Conservation (phyloP, 2,113 vertebrate species). For the Thalassoma bifasciatum region DNA sequence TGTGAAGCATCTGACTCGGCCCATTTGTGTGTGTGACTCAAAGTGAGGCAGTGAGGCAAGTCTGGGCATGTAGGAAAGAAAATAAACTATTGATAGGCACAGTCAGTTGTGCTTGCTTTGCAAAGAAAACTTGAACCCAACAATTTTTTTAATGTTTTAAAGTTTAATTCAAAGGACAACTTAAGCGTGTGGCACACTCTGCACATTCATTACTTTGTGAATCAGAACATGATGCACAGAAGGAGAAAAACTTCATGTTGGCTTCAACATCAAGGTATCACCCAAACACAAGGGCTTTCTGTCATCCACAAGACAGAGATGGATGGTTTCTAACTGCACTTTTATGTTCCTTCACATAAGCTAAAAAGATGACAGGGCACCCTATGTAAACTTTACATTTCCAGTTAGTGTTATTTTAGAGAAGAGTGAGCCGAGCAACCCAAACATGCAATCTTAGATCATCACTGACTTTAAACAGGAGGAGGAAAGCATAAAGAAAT, state of each 20-base stretch:
- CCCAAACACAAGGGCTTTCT: constrained; percentile 1
- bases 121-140: constrained; percentile 17
- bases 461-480: background rate
- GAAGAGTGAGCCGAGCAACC: background rate
- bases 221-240: too few species aligned
- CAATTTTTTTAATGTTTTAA: too few species aligned
- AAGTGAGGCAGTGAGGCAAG: constrained; percentile 58
- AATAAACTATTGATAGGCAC: constrained; percentile 42
- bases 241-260: too few species aligned
- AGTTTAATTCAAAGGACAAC: too few species aligned
- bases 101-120: constrained; percentile 27
- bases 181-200: too few species aligned
- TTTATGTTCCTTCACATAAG: constrained; percentile 33
- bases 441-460: background rate
- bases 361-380: constrained; percentile 2
- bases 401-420: background rate
- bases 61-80: constrained; percentile 59
- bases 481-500: background rate
- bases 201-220: too few species aligned
- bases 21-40: constrained; percentile 63
- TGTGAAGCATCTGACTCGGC: constrained; percentile 58
- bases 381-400: constrained; percentile 7
- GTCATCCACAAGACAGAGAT: constrained; percentile 40
- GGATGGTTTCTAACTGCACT: constrained; percentile 51
- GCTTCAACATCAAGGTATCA: too few species aligned